Conservation (phyloP, 2,888 invertebrate species). For the Calliopum simillimum region DNA sequence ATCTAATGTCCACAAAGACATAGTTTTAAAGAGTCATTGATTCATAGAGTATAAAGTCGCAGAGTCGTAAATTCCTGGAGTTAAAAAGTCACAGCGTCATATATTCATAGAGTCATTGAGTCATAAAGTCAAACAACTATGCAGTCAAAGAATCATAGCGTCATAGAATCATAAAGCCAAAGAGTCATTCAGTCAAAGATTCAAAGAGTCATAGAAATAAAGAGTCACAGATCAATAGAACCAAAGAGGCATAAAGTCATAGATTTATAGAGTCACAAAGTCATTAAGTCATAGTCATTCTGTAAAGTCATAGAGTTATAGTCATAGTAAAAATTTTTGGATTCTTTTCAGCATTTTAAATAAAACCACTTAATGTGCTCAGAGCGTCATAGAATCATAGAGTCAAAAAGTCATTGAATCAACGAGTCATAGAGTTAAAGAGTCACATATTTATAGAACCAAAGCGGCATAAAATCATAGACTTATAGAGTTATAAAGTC, state of each 20-base stretch:
- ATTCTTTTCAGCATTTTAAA: too few relatives aligned
- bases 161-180: too few relatives aligned
- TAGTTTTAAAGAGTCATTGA: neutral
- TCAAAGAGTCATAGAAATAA: slow-evolving; percentile 1
- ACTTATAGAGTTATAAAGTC: slow-evolving; percentile 19
- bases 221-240: neutral
- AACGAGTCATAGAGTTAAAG: neutral
- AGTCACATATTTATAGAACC: slow-evolving; percentile 5
- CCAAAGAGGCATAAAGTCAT: too few relatives aligned
- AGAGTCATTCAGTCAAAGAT: neutral
- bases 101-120: neutral
- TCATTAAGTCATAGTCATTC: slow-evolving; percentile 9
- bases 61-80: neutral
- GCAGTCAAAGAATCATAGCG: neutral
- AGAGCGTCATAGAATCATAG: neutral
- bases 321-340: too few relatives aligned
- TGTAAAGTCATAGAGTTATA: slow-evolving; percentile 13
- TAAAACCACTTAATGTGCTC: too few relatives aligned
- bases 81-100: neutral
- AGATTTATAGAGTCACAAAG: slow-evolving; percentile 16
- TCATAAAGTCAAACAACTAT: neutral
- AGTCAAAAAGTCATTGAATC: neutral
- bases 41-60: neutral
- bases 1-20: too few relatives aligned
- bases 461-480: slow-evolving; percentile 20